phyloP scores from a whole-genome alignment of 2,888 invertebrate genomes.

The Lochmaea crataegi region DNA sequence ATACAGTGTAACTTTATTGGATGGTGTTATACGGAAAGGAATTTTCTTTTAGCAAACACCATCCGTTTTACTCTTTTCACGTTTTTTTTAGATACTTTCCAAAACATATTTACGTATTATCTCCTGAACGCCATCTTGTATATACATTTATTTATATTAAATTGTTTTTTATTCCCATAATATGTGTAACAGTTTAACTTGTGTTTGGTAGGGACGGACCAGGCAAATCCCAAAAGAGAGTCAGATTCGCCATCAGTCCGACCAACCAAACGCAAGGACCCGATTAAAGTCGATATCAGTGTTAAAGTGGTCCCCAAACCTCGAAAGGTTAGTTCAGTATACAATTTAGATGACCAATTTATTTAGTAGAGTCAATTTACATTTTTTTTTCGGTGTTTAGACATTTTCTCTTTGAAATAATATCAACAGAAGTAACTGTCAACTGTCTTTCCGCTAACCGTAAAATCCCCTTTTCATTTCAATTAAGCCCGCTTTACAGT shows the following conservation, averaged over 20 bases:
- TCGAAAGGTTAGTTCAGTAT: slow-evolving; percentile 63
- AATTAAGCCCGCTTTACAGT: no score
- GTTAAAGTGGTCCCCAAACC: slow-evolving; percentile 78
- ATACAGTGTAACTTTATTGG: not conserved
- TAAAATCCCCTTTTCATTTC: no score
- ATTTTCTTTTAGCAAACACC: no score
- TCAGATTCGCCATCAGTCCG: slow-evolving; percentile 65
- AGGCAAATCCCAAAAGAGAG: slow-evolving; percentile 63
- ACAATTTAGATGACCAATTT: not conserved
- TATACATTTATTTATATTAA: no score
- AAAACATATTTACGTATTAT: not conserved
- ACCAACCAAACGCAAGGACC: slow-evolving; percentile 71
- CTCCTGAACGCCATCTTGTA: not conserved
- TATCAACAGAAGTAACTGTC: no score
- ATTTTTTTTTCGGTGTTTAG: no score
- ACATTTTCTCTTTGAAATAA: no score
- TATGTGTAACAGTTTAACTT: slow-evolving; percentile 52
- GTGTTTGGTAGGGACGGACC: slow-evolving; percentile 65
- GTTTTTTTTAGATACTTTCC: no score
- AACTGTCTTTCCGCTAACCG: no score
- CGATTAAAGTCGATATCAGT: slow-evolving; percentile 82
- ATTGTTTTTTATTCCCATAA: slow-evolving; percentile 8
- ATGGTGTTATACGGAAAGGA: no score
- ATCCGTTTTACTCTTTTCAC: no score
- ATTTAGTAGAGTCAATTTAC: no score